phyloP scores from a whole-genome alignment of 2,888 invertebrate species.

The Clusia tigrina region DNA sequence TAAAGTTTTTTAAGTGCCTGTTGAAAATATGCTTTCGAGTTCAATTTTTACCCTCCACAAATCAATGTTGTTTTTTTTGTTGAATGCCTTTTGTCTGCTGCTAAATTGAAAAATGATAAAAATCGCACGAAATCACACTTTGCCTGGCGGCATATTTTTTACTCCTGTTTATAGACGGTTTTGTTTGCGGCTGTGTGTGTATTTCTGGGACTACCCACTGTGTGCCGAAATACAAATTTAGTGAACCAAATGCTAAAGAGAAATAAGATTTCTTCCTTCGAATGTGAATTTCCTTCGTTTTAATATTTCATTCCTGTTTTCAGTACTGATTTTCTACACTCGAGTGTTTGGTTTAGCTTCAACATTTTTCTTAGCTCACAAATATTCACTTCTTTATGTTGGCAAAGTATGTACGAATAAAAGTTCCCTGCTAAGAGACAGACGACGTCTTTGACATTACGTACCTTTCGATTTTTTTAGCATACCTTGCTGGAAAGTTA shows the following conservation, averaged over 20 bases:
- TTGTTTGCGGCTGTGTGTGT: constrained; percentile 14
- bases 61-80: too few relatives aligned
- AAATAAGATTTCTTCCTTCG: neutral
- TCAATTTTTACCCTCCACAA: neutral
- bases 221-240: constrained; percentile 32
- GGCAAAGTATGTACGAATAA: constrained; percentile 14
- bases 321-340: neutral
- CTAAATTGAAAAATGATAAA: constrained; percentile 59
- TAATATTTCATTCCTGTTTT: neutral
- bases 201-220: constrained; percentile 49
- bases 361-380: constrained; percentile 29
- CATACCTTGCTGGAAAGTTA: neutral
- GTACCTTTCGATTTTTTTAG: neutral
- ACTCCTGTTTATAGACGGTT: constrained; percentile 20
- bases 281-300: constrained; percentile 5
- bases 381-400: constrained; percentile 52
- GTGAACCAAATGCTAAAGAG: neutral
- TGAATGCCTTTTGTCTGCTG: constrained; percentile 46
- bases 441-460: constrained; percentile 16
- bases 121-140: constrained; percentile 45
- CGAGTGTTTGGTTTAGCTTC: neutral
- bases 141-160: constrained; percentile 31
- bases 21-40: neutral
- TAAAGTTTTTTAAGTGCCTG: too few relatives aligned
- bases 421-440: constrained; percentile 31